phyloP scores from a whole-genome alignment of 2,113 vertebrate genomes.

The Microcebus tavaratra region DNA sequence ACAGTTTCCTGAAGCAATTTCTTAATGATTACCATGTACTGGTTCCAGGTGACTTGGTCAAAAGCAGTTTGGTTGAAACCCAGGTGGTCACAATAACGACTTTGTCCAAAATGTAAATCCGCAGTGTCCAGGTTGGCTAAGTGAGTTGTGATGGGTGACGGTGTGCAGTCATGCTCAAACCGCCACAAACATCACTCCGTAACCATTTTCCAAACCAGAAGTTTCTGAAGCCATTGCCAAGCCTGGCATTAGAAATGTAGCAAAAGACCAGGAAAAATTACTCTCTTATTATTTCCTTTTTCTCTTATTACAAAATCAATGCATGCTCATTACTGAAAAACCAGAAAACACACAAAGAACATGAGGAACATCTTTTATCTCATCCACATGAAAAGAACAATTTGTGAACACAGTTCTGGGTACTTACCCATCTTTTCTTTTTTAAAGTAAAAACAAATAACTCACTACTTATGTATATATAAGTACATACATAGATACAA shows the following conservation, averaged over 20 bases:
- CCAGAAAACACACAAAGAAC: background rate
- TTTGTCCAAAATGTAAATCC: background rate
- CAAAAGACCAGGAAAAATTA: background rate
- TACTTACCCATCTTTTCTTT: background rate
- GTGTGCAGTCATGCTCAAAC: accelerated
- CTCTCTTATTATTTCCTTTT: background rate
- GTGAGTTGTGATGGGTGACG: background rate
- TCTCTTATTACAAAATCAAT: background rate
- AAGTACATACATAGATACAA: background rate
- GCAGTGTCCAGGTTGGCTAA: background rate
- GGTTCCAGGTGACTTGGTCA: background rate
- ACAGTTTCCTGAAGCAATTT: background rate
- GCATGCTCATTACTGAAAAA: background rate
- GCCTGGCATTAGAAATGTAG: background rate
- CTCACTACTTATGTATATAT: background rate
- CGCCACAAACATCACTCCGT: accelerated
- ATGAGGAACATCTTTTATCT: background rate
- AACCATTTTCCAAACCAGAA: background rate
- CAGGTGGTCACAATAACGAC: background rate
- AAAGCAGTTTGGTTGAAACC: background rate
- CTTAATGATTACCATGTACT: background rate
- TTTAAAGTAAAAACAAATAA: background rate
- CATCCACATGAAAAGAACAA: background rate
- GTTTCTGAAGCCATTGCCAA: background rate
- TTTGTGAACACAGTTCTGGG: background rate